These are phyloP conservation scores for Boleophthalmus pectinirostris DNA, from an alignment of 2,113 vertebrate genomes.

Conservation along the genomic window DNA sequence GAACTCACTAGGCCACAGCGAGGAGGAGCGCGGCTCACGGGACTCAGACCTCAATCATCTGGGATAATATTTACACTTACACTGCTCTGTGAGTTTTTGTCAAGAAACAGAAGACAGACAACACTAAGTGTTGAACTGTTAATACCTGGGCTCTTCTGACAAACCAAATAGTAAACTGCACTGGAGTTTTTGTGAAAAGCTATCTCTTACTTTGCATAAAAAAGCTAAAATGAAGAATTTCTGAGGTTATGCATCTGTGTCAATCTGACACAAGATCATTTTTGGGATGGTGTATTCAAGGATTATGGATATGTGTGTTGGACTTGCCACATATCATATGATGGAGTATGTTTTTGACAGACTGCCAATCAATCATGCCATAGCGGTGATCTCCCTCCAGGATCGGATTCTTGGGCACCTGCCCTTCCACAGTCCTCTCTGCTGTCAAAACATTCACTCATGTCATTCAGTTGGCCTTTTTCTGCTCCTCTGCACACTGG, in stretches of 20 bases:
- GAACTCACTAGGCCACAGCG: constrained; percentile 42
- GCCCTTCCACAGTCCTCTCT: constrained; percentile 28
- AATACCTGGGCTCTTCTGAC: constrained; percentile 44
- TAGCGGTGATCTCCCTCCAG: constrained; percentile 32
- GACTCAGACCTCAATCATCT: constrained; percentile 65
- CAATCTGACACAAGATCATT: constrained; percentile 23
- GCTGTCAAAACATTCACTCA: constrained; percentile 55
- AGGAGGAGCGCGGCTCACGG: constrained; percentile 52
- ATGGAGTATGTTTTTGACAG: constrained; percentile 26
- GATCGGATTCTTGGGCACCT: constrained; percentile 20
- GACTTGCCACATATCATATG: constrained; percentile 1
- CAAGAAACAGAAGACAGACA: constrained; percentile 11
- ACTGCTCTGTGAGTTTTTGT: constrained; percentile 39
- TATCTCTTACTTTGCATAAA: constrained; percentile 16
- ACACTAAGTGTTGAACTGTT: constrained; percentile 44
- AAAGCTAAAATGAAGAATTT: constrained; percentile 22
- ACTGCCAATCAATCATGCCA: constrained; percentile 33
- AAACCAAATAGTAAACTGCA: constrained; percentile 38
- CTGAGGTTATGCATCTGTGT: constrained; percentile 15
- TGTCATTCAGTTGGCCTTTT: constrained; percentile 54
- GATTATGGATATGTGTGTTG: constrained; percentile 37
- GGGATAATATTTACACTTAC: constrained; percentile 58
- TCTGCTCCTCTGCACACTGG: constrained; percentile 30
- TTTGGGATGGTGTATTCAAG: constrained; percentile 13
- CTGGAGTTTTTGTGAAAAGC: constrained; percentile 4